A percentile compares a stretch with the other conserved stretches of the same genome.
These are phyloP conservation scores for Tragelaphus buxtoni DNA, from an alignment of 2,113 vertebrate species.

Conservation along the genomic window DNA sequence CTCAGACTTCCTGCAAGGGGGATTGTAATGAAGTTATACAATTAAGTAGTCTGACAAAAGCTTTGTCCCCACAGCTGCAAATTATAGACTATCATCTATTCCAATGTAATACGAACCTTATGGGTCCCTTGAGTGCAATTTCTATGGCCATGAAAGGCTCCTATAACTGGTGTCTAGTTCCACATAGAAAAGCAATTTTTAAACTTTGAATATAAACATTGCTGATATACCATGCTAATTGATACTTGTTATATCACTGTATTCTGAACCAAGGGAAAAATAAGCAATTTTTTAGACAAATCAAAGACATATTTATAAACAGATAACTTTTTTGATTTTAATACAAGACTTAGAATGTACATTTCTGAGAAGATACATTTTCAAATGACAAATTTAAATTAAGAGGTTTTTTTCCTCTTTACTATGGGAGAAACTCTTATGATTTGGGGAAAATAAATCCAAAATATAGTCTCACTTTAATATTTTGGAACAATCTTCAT, in stretches of 20 bases:
- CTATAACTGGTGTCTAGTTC: neutral
- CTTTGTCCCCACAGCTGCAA: slow-evolving; percentile 20
- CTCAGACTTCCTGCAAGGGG: slow-evolving; percentile 34
- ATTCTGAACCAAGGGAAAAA: neutral
- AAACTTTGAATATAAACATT: neutral
- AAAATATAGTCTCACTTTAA: neutral
- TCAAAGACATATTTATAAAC: neutral
- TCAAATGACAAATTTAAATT: neutral
- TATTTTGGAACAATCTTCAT: neutral
- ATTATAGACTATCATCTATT: neutral
- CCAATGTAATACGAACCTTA: neutral
- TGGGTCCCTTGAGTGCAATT: neutral
- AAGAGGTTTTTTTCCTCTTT: neutral
- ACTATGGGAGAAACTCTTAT: neutral
- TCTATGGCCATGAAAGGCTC: neutral
- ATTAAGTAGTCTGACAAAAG: neutral
- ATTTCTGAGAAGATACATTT: neutral
- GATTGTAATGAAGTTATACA: neutral
- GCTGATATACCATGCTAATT: neutral
- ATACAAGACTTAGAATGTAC: neutral
- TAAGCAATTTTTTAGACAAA: neutral
- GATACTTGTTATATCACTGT: neutral
- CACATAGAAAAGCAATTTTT: neutral
- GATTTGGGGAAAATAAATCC: neutral
- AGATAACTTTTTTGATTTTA: neutral